These are phyloP conservation scores for Phylloscopus collybita DNA, from an alignment of 2,797 vertebrate species.

Conservation along the genomic window DNA sequence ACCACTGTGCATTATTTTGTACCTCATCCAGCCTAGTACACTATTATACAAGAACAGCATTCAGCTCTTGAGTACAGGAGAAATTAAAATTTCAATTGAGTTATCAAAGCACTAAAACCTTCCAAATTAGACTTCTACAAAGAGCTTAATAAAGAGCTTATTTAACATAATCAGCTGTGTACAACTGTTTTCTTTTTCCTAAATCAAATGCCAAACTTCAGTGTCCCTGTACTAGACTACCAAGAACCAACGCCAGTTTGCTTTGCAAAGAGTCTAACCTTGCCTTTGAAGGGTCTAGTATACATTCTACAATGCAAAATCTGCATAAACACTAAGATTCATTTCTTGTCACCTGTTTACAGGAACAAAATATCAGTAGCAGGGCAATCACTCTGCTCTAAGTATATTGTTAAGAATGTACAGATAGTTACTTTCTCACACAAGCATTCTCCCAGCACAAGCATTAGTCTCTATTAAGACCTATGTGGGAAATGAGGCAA, in stretches of 20 bases:
- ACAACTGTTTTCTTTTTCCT: slow-evolving; percentile 2
- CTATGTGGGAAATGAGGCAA: slow-evolving; percentile 69
- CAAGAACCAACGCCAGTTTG: slow-evolving; percentile 62
- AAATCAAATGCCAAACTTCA: slow-evolving; percentile 59
- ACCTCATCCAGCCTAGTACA: slow-evolving; percentile 68
- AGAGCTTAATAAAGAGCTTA: slow-evolving; percentile 54
- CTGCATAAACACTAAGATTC: slow-evolving; percentile 63
- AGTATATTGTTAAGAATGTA: slow-evolving; percentile 49
- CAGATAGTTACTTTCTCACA: slow-evolving; percentile 55
- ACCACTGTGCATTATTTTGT: slow-evolving; percentile 52
- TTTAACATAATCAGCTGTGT: slow-evolving; percentile 44
- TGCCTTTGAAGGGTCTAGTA: slow-evolving; percentile 67
- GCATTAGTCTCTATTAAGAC: slow-evolving; percentile 63
- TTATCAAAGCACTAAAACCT: slow-evolving; percentile 61
- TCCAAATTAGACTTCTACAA: slow-evolving; percentile 54
- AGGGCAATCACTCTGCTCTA: slow-evolving; percentile 68
- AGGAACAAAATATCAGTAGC: slow-evolving; percentile 64
- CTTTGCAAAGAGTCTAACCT: slow-evolving; percentile 66
- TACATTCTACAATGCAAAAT: slow-evolving; percentile 68
- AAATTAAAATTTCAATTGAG: slow-evolving; percentile 60
- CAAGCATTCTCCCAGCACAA: slow-evolving; percentile 61
- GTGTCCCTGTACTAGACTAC: slow-evolving; percentile 64
- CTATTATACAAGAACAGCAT: slow-evolving; percentile 67
- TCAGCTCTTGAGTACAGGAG: slow-evolving; percentile 66
- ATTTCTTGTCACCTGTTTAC: slow-evolving; percentile 60